Evolutionary conservation across 1,140 invertebrate species (phyloP).

Genomic region (Scaptodrosophila lebanonensis): DNA sequence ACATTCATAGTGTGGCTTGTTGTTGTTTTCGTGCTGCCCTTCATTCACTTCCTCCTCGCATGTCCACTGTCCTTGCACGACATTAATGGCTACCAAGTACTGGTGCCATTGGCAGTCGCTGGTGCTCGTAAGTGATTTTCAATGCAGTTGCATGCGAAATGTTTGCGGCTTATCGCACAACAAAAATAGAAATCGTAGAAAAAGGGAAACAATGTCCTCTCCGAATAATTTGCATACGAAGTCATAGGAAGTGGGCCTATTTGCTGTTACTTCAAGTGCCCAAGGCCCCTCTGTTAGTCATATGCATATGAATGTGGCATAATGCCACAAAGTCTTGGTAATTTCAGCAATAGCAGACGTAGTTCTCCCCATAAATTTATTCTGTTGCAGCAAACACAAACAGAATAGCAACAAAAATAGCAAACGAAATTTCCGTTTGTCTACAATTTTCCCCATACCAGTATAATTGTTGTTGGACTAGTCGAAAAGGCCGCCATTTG

Average conservation of each 20-base stretch:
- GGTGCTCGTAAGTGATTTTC: conserved; percentile 60
- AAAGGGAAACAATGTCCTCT: not conserved
- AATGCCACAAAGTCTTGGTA: too few relatives aligned
- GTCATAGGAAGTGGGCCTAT: too few relatives aligned
- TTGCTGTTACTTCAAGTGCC: conserved; percentile 19
- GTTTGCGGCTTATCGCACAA: conserved; percentile 32
- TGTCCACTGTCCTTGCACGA: too few relatives aligned
- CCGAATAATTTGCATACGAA: conserved; percentile 64
- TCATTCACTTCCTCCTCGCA: too few relatives aligned
- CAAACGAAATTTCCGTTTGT: conserved; percentile 25
- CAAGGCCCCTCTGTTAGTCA: conserved; percentile 13
- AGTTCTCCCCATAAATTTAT: too few relatives aligned
- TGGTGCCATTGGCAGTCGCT: conserved; percentile 7
- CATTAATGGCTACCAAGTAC: conserved; percentile 4
- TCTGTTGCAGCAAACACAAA: not conserved
- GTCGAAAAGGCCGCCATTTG: conserved; percentile 23
- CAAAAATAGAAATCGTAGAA: conserved; percentile 13
- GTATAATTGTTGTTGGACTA: conserved; percentile 20
- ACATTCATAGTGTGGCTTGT: conserved; percentile 29
- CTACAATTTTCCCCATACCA: conserved; percentile 18
- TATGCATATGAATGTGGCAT: too few relatives aligned
- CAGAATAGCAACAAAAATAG: not conserved
- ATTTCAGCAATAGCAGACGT: too few relatives aligned
- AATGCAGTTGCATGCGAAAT: conserved; percentile 56
- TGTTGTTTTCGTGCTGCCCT: too few relatives aligned